Percentiles rank a stretch among this genome's conserved stretches.
phyloP scores from a whole-genome alignment of 1,140 invertebrate species.

The Eumeta japonica region DNA sequence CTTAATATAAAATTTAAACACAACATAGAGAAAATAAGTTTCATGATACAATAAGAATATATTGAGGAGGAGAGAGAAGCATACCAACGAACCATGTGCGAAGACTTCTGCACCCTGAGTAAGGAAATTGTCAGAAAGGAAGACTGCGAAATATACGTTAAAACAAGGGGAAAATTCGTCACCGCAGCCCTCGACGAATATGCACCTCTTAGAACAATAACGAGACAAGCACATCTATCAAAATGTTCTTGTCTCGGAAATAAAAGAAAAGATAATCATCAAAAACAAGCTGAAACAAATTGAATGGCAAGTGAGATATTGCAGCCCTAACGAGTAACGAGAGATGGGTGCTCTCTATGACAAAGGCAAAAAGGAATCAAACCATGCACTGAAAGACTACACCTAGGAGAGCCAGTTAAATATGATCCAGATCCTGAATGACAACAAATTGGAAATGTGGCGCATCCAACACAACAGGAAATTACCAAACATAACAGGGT shows the following conservation, averaged over 20 bases:
- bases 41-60: conserved; percentile 3
- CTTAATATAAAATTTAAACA: conserved; percentile 1
- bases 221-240: conserved; percentile 3
- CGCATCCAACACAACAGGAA: not conserved
- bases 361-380: not conserved
- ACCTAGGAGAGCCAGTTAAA: conserved; percentile 1
- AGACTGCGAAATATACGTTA: no score
- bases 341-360: not conserved
- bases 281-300: not conserved
- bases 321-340: not conserved
- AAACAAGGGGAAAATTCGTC: conserved; percentile 4
- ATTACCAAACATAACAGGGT: no score
- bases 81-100: not conserved
- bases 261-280: conserved; percentile 2
- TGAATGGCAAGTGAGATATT: conserved; percentile 4
- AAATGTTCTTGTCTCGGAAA: no score
- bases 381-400: not conserved
- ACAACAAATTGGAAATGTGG: conserved; percentile 5
- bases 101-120: no score
- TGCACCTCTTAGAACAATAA: conserved; percentile 1
- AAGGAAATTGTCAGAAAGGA: no score
- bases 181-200: no score
- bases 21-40: not conserved
- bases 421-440: not conserved
- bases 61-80: no score